Evolutionary conservation across 2,113 vertebrate species (phyloP), one percentile per base, ranked within the genome.

Genomic region (Elachura formosa): DNA sequence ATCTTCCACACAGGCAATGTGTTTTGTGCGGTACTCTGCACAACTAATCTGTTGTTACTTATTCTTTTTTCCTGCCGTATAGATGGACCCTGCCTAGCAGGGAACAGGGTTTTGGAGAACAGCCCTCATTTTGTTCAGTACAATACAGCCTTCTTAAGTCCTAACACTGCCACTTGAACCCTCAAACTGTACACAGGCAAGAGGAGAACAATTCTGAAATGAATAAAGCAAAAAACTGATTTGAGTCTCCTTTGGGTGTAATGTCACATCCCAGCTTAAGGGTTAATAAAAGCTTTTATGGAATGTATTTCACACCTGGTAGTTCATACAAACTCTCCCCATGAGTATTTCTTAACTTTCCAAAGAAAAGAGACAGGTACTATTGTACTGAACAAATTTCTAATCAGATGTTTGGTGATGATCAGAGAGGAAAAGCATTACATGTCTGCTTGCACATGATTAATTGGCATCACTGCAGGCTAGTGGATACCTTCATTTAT

Each of bases 31-130:
- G 48, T 28, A 90, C 67, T 87, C 74, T 80, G 82, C 93, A 96
- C 93, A 96, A 94, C 85, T 94, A 74, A 93, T 92, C 94, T 96
- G 91, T 96, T 96, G 94, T 96, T 96, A 91, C 87, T 96, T 55
- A 93, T 55, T 93, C 75, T 90, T 84, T 92, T 67, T 71, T 87
- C 23, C 87, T 90, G 86, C 84, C 94, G 72, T 87, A 91, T 94
- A 90, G 94, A 96, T 94, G 79, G 90, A 95, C 64, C 93, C 75
- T 83, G 40, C 90, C 82, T 84, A 83, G 75, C 78, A 93, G 74
- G 38, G 89, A 91, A 82, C 46, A 62, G 67, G 71, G 74, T 28
- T 96, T 80, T 85, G 48, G 89, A 97, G 91, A 97, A 96, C 87
- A 96, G 87, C 77, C 66, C 72, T 96, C 83, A 92, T 95, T 96